Evolutionary conservation across 2,797 vertebrate genomes (phyloP), one percentile per base, ranked within the genome.

Genomic region (Sebastes wilsoni): DNA sequence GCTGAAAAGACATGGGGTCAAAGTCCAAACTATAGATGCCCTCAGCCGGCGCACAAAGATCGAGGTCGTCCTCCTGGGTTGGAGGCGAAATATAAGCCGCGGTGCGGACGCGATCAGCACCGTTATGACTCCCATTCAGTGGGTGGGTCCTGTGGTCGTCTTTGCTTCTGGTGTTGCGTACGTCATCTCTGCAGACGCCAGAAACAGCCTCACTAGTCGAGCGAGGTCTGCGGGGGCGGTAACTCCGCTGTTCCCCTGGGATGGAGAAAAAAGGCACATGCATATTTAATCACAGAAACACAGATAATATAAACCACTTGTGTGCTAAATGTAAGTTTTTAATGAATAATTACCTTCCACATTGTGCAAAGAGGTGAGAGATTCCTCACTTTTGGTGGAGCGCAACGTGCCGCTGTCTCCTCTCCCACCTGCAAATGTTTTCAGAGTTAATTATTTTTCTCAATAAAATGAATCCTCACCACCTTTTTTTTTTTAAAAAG

Each of bases 301-400:
- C 18, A 75, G 20, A 36, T 65, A 14, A 60, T 20, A 5, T 36
- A 66, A 79, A 68, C 13, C 2, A 36, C 10, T 52, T 23, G 2
- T 13, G 9, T 16, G 23, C 4, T 67, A 23, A 60, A 60, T 25
- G 18, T 4, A 8, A 0, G 2, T 14, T 61, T 28, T 56, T 5
- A 64, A 22, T 46, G 6, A 75, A 67, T 46, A 36, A 78, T 90
- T 96, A 99, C 98, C 98, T 86, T 98, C 97, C 16, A 96, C 94
- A 8, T 97, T 97, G 28, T 98, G 98, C 84, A 99, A 95, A 70
- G 98, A 99, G 60, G 96, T 97, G 20, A 99, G 97, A 4, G 99
- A 99, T 89, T 99, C 99, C 84, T 99, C 99, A 23, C 99, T 99
- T 92, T 99, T 99, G 12, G 98, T 97, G 0, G 99, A 99, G 70